Percentiles rank a stretch among this genome's conserved stretches.
These are phyloP conservation scores for Syngnathus typhle DNA, from an alignment of 2,113 vertebrate species.

Conservation along the genomic window DNA sequence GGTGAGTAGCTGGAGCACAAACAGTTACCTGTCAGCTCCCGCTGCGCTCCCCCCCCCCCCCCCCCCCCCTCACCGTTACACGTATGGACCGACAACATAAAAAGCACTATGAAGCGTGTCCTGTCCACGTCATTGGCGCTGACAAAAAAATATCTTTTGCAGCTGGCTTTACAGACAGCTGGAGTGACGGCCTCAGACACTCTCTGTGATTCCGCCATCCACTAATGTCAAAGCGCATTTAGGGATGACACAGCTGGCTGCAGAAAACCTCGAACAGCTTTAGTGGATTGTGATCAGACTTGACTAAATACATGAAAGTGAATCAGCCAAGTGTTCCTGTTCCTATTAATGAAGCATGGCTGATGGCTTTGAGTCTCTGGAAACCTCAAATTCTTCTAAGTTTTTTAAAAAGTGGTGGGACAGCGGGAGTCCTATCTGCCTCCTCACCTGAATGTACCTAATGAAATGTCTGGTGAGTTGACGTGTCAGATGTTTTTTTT, in stretches of 20 bases:
- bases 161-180: constrained; percentile 1
- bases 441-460: background rate
- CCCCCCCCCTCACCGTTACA: background rate
- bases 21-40: constrained; percentile 53
- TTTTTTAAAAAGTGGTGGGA: constrained; percentile 6
- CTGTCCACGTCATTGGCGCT: background rate
- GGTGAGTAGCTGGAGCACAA: constrained; percentile 43
- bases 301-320: constrained; percentile 28
- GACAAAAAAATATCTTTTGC: constrained; percentile 13
- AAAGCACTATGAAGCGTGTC: constrained; percentile 9
- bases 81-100: background rate
- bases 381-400: constrained; percentile 19
- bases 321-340: constrained; percentile 30
- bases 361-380: constrained; percentile 1
- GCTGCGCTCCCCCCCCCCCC: constrained; percentile 12
- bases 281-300: constrained; percentile 22
- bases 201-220: constrained; percentile 18
- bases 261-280: constrained; percentile 6
- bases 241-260: constrained; percentile 19
- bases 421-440: constrained; percentile 3
- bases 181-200: constrained; percentile 8
- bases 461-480: no score
- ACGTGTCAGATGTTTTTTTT: background rate
- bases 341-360: constrained; percentile 24
- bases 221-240: constrained; percentile 22